Conservation (phyloP, 2,797 vertebrate species). For the Enteromius mattozi region DNA sequence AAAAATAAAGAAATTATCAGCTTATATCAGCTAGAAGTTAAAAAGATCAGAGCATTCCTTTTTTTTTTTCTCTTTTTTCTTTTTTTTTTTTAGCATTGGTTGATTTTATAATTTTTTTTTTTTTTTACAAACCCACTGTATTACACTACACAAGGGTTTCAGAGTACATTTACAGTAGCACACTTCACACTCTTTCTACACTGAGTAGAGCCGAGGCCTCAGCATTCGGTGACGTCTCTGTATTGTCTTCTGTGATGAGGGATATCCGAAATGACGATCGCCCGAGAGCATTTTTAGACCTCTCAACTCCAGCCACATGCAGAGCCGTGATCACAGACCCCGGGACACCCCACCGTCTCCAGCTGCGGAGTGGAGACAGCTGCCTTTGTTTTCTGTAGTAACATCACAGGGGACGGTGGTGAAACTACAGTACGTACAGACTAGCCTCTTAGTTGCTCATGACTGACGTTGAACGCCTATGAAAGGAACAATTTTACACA, state of each 20-base stretch:
- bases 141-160: not conserved
- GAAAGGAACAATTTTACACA: conserved; percentile 34
- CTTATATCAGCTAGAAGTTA: not conserved
- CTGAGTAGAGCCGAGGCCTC: not conserved
- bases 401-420: conserved; percentile 58
- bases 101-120: not conserved
- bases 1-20: not conserved
- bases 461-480: not conserved
- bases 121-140: not conserved
- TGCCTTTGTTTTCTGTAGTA: conserved; percentile 69
- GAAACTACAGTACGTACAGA: not conserved
- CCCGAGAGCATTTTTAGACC: conserved; percentile 37
- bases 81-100: not conserved
- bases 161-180: not conserved
- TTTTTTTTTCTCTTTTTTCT: not conserved
- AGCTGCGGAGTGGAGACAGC: conserved; percentile 73
- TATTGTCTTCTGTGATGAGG: conserved; percentile 34
- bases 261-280: conserved; percentile 34
- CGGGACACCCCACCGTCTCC: conserved; percentile 58
- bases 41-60: not conserved
- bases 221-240: not conserved
- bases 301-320: conserved; percentile 38
- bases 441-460: conserved; percentile 25
- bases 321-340: conserved; percentile 43
- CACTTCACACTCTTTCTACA: not conserved